phyloP scores from a whole-genome alignment of 2,888 invertebrate genomes.

The Seira ritae region DNA sequence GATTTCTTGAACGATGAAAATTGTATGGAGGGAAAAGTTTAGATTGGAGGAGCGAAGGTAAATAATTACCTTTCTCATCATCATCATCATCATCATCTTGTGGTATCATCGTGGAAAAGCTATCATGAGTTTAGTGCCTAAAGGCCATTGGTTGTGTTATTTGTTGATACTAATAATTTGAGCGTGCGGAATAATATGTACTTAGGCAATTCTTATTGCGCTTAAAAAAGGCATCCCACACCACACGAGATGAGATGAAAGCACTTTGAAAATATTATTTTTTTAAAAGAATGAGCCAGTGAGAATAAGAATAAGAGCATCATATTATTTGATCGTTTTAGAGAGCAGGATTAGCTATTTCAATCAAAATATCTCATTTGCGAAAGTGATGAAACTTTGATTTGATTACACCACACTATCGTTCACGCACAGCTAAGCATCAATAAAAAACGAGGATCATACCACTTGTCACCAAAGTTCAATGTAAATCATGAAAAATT shows the following conservation, averaged over 20 bases:
- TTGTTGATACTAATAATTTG: constrained; percentile 9
- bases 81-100: constrained; percentile 30
- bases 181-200: constrained; percentile 32
- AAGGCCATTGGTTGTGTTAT: background rate
- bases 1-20: constrained; percentile 38
- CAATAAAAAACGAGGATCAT: constrained; percentile 30
- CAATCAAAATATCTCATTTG: constrained; percentile 20
- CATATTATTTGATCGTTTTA: too few relatives aligned
- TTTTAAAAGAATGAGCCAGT: too few relatives aligned
- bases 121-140: background rate
- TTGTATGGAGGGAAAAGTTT: constrained; percentile 32
- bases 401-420: constrained; percentile 14
- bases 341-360: background rate
- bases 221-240: constrained; percentile 24
- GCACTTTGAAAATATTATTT: too few relatives aligned
- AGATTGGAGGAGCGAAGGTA: constrained; percentile 55
- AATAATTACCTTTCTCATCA: constrained; percentile 61
- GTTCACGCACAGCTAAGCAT: constrained; percentile 4
- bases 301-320: too few relatives aligned
- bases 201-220: constrained; percentile 34
- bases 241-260: background rate
- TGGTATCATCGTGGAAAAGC: background rate
- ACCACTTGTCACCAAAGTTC: constrained; percentile 46
- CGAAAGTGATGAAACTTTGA: constrained; percentile 16
- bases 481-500: constrained; percentile 46